Conservation (phyloP, 2,888 invertebrate genomes). For the Amaurobius ferox region DNA sequence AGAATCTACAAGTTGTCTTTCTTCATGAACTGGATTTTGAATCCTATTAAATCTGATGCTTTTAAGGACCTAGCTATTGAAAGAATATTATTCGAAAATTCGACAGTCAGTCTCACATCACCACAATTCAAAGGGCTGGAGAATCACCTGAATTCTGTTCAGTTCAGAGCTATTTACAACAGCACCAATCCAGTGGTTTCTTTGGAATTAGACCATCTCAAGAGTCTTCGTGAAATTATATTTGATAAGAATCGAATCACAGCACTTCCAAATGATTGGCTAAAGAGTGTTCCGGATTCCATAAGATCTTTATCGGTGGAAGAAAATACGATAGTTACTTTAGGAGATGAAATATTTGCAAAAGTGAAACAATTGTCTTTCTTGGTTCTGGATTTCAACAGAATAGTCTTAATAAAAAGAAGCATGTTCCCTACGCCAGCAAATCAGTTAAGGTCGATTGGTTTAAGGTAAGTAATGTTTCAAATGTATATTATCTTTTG, state of each 20-base stretch:
- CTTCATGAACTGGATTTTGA: constrained; percentile 60
- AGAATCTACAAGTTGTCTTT: constrained; percentile 59
- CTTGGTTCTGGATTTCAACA: constrained; percentile 42
- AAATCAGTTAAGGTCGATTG: constrained; percentile 26
- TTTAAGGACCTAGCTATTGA: constrained; percentile 39
- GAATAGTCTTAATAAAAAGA: constrained; percentile 26
- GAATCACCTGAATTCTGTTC: constrained; percentile 20
- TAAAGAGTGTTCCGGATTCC: constrained; percentile 37
- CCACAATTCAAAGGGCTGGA: constrained; percentile 60
- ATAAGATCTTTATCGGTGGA: constrained; percentile 37
- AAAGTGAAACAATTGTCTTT: constrained; percentile 43
- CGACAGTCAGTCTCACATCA: constrained; percentile 34
- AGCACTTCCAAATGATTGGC: constrained; percentile 35
- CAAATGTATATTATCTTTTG: too few relatives aligned
- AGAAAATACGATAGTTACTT: constrained; percentile 32
- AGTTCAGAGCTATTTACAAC: constrained; percentile 42
- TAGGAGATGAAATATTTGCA: constrained; percentile 45
- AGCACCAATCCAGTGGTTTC: constrained; percentile 43
- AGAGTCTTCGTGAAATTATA: constrained; percentile 38
- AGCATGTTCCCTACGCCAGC: constrained; percentile 58
- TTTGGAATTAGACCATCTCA: constrained; percentile 41
- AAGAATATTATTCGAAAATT: constrained; percentile 57
- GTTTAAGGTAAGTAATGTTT: constrained; percentile 47
- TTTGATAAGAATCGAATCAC: constrained; percentile 46
- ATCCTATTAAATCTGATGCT: constrained; percentile 47